Percentiles rank a stretch among this genome's conserved stretches.
phyloP scores from a whole-genome alignment of 2,113 vertebrate species.

The Dolichotis patagonum region DNA sequence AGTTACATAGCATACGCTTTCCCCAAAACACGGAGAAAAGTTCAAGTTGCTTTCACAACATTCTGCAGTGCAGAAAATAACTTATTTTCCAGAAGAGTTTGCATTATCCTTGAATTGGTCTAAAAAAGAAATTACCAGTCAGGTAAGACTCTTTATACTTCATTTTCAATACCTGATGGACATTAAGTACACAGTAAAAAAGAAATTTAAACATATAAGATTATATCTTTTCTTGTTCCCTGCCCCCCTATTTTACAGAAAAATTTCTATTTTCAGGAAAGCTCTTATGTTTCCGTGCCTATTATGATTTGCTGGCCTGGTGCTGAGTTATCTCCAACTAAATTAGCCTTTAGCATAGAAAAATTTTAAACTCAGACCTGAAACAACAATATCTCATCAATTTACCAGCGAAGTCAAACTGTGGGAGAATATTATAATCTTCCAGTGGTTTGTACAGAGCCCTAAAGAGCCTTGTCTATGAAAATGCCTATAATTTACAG shows the following conservation, averaged over 20 bases:
- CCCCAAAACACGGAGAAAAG: background rate
- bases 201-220: background rate
- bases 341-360: background rate
- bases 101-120: too few relatives aligned
- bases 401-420: background rate
- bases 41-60: accelerated
- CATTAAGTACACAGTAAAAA: background rate
- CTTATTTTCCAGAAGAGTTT: background rate
- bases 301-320: too few relatives aligned
- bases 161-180: background rate
- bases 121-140: background rate
- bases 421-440: background rate
- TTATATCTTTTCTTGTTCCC: background rate
- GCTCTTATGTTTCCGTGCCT: background rate
- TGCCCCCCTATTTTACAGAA: background rate
- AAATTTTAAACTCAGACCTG: background rate
- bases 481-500: background rate
- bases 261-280: background rate
- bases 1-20: accelerated
- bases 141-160: too few relatives aligned
- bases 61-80: accelerated
- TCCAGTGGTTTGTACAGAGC: background rate
- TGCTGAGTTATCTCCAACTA: background rate
- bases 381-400: background rate
- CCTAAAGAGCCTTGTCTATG: background rate